Conservation (phyloP, 2,888 invertebrate species). For the Athrips mouffetella region DNA sequence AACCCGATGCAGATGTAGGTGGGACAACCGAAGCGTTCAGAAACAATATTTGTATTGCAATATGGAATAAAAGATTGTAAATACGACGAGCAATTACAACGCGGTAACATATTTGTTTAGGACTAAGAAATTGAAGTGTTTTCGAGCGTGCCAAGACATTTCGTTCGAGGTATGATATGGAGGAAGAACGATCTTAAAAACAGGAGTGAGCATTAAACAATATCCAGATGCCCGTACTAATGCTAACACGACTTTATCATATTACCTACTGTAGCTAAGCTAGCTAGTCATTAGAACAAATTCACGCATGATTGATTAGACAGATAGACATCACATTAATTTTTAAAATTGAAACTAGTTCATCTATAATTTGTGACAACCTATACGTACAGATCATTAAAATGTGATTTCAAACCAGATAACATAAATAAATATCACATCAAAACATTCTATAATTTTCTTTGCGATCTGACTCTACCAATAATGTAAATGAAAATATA, state of each 20-base stretch:
- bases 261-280: too few relatives aligned
- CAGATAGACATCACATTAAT: too few relatives aligned
- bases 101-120: slow-evolving; percentile 75
- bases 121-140: slow-evolving; percentile 75
- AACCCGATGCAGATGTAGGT: slow-evolving; percentile 61
- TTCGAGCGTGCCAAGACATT: slow-evolving; percentile 70
- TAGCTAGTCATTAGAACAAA: too few relatives aligned
- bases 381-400: too few relatives aligned
- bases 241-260: neutral
- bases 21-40: slow-evolving; percentile 69
- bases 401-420: too few relatives aligned
- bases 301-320: too few relatives aligned
- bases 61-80: slow-evolving; percentile 76
- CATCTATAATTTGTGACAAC: too few relatives aligned
- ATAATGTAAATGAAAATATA: too few relatives aligned
- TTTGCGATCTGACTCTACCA: too few relatives aligned
- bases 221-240: neutral
- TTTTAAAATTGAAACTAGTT: too few relatives aligned
- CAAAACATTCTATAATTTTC: too few relatives aligned
- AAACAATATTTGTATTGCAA: slow-evolving; percentile 72
- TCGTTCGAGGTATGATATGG: slow-evolving; percentile 29
- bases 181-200: neutral
- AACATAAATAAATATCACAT: too few relatives aligned
- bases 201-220: slow-evolving; percentile 4
- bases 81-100: slow-evolving; percentile 74